phyloP scores from a whole-genome alignment of 2,113 vertebrate genomes.

The Nibea coibor region DNA sequence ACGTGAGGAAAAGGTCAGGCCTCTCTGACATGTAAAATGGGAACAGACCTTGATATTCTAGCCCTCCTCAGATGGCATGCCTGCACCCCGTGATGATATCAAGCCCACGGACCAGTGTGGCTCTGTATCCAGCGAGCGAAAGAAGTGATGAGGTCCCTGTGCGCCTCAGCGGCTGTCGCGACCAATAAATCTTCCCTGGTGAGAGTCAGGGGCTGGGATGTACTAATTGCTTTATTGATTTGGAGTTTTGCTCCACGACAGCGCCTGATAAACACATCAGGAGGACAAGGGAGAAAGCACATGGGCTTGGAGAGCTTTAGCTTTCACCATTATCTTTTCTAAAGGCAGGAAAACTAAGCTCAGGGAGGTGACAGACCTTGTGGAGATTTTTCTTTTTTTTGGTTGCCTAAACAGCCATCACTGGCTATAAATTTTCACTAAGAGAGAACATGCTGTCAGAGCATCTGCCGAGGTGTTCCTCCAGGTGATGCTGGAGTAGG shows the following conservation, averaged over 20 bases:
- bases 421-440: constrained; percentile 55
- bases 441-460: constrained; percentile 55
- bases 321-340: constrained; percentile 38
- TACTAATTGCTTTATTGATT: constrained; percentile 85
- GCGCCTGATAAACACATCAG: constrained; percentile 80
- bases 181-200: constrained; percentile 74
- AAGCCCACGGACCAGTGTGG: constrained; percentile 23
- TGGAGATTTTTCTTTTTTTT: constrained; percentile 6
- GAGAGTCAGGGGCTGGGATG: constrained; percentile 64
- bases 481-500: constrained; percentile 51
- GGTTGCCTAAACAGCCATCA: constrained; percentile 35
- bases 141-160: constrained; percentile 71
- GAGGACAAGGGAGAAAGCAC: constrained; percentile 54
- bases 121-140: constrained; percentile 36
- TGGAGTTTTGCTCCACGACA: constrained; percentile 68
- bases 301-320: constrained; percentile 49
- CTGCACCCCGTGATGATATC: constrained; percentile 31
- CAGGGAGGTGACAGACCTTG: constrained; percentile 24
- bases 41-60: constrained; percentile 25
- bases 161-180: constrained; percentile 43
- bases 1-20: constrained; percentile 55
- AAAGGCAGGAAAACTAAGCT: constrained; percentile 42
- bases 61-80: constrained; percentile 4
- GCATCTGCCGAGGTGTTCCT: constrained; percentile 56
- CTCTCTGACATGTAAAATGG: constrained; percentile 37